phyloP scores from a whole-genome alignment of 2,797 vertebrate genomes.

The Phylloscopus collybita region DNA sequence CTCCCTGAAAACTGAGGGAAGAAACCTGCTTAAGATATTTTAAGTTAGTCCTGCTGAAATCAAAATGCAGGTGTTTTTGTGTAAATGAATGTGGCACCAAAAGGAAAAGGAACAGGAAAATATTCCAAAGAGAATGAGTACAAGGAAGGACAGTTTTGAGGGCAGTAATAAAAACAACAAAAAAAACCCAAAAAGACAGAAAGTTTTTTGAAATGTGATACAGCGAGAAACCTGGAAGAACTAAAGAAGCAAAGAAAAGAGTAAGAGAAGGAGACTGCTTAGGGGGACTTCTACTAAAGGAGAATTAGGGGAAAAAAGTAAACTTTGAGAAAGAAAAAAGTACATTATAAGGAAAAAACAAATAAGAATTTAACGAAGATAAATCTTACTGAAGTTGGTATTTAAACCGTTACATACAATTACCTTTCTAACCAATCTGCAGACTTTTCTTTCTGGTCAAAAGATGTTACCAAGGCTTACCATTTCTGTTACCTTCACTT shows the following conservation, averaged over 20 bases:
- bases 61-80: background rate
- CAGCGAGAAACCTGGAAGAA: background rate
- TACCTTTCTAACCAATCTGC: background rate
- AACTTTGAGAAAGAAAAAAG: background rate
- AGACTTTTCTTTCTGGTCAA: background rate
- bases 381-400: background rate
- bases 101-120: background rate
- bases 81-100: background rate
- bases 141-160: background rate
- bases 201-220: background rate
- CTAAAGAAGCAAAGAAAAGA: background rate
- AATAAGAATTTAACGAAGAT: background rate
- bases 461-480: background rate
- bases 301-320: fast-evolving
- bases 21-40: background rate
- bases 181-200: background rate
- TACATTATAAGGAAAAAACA: background rate
- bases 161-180: background rate
- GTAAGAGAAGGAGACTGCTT: background rate
- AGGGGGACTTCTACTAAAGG: background rate
- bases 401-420: background rate
- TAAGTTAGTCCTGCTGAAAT: background rate
- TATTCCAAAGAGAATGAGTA: background rate
- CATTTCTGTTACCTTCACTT: background rate
- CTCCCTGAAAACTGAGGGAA: background rate